A percentile compares a stretch with the other conserved stretches of the same genome.
Evolutionary conservation across 1,140 invertebrate genomes (phyloP).

Genomic region (Pseudomyrmex gracilis): DNA sequence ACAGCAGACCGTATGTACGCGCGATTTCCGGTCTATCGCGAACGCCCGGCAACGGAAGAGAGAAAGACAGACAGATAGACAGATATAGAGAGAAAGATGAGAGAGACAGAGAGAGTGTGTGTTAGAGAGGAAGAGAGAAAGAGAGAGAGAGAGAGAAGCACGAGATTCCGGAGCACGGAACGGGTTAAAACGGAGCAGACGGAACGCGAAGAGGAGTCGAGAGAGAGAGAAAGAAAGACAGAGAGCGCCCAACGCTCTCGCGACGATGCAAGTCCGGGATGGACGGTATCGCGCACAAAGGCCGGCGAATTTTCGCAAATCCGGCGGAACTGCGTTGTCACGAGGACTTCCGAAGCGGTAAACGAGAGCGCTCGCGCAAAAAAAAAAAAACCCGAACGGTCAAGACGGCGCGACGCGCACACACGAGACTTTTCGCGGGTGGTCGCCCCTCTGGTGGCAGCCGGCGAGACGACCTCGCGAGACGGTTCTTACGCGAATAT

Average conservation of each 20-base stretch:
- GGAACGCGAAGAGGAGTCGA: background rate
- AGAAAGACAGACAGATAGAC: background rate
- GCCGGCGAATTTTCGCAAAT: background rate
- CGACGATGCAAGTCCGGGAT: conserved; percentile 18
- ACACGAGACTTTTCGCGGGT: conserved; percentile 33
- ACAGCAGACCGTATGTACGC: conserved; percentile 9
- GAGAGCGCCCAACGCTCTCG: no score
- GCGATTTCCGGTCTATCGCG: conserved; percentile 73
- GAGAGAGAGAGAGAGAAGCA: conserved; percentile 23
- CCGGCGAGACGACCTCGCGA: conserved; percentile 25
- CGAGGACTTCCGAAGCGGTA: background rate
- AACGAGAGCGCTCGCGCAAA: conserved; percentile 14
- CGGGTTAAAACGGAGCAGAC: conserved; percentile 15
- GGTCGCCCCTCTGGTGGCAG: conserved; percentile 39
- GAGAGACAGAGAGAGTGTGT: no score
- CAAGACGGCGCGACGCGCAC: background rate
- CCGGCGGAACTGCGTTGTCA: background rate
- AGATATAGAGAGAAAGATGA: conserved; percentile 3
- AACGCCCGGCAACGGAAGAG: conserved; percentile 73
- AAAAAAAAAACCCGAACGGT: conserved; percentile 1
- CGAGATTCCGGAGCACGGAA: conserved; percentile 13
- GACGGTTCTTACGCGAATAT: conserved; percentile 34
- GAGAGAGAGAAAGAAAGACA: conserved; percentile 2
- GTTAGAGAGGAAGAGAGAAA: background rate
- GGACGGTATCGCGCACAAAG: conserved; percentile 10